Base-by-base conservation (phyloP, 2,113 vertebrate genomes). In the Oophaga pumilio region DNA sequence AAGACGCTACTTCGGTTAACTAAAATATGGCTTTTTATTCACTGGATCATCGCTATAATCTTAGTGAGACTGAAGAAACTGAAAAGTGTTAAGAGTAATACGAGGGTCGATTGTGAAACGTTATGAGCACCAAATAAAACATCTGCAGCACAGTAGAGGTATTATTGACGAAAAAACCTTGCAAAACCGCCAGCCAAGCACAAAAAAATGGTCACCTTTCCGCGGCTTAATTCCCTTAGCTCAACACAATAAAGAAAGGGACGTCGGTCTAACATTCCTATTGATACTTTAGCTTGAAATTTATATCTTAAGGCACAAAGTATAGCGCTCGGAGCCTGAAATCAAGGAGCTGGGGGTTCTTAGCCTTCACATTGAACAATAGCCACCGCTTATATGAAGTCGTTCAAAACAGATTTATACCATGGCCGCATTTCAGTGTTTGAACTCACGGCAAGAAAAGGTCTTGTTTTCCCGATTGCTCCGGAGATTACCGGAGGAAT, bases 91-190 rank as follows among this genome's bases (percentile, higher is more conserved):
- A 68, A 68, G 26, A 12, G 18, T 49, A 57, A 56, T 57, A 86
- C 77, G 69, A 79, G 28, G 33, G 78, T 78, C 73, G 33, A 53
- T 26, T 79, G 85, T 53, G 24, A 68, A 78, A 56, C 69, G 85
- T 86, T 86, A 28, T 69, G 24, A 69, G 53, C 22, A 13, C 28
- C 76, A 28, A 20, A 79, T 68, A 86, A 77, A 78, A 79, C 50
- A 66, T 28, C n/a, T 18, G 60, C 49, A 22, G 49, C 57, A 56
- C 60, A 17, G 76, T 17, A 80, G n/a, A 86, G 50, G 76, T 71
- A 57, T 59, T 86, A 80, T 86, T 86, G 85, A 68, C 76, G 49
- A 86, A 78, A 68, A 78, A 68, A 71, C 18, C 7, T n/a, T 33
- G 18, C 12, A 13, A 62, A 85, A 4, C 15, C 77, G 49, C 76